Evolutionary conservation across 2,797 vertebrate species (phyloP), one percentile per base, ranked within the genome.

Genomic region (Vireo griseus): DNA sequence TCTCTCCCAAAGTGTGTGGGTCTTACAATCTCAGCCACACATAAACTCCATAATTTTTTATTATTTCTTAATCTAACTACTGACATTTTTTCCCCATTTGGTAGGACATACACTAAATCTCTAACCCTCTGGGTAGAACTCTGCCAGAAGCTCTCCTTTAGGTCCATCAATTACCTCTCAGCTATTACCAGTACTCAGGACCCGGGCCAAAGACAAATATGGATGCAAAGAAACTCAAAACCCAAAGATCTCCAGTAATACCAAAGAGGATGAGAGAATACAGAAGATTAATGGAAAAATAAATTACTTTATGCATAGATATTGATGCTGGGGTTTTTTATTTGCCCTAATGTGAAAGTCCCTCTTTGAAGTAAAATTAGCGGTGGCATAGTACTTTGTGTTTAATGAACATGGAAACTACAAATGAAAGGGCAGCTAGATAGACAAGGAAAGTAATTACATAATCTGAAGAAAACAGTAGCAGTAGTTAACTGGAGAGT

Each of bases 291-390:
- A 78, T 75, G 25, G 42, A 29, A 76, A 95, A 81, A 21, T 74
- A 89, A 89, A 87, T 87, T 50, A 52, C 31, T 83, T 90, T 44
- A 31, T 72, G 9, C 16, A 31, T 17, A 80, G 63, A 39, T 72
- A 58, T 50, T 57, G 37, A 65, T 69, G 26, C 12, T 78, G 52
- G 1, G 1, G 6, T 0, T 0, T 48, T 72, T 86, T 75, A 37
- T 82, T 88, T 75, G 20, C 19, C 35, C 6, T 54, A 50, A 33
- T 67, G 48, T 78, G 82, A 89, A 92, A 93, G 48, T 67, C 51
- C 24, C 24, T 63, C 31, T 90, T 92, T 76, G 72, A 96, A 91
- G 63, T 76, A 94, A 95, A 96, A 93, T 92, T 52, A 86, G 16
- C 29, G 37, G 45, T 89, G 61, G 29, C 11, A 13, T 47, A 51